Evolutionary conservation across 2,888 invertebrate genomes (phyloP).

Genomic region (Microctonus hyperodae): DNA sequence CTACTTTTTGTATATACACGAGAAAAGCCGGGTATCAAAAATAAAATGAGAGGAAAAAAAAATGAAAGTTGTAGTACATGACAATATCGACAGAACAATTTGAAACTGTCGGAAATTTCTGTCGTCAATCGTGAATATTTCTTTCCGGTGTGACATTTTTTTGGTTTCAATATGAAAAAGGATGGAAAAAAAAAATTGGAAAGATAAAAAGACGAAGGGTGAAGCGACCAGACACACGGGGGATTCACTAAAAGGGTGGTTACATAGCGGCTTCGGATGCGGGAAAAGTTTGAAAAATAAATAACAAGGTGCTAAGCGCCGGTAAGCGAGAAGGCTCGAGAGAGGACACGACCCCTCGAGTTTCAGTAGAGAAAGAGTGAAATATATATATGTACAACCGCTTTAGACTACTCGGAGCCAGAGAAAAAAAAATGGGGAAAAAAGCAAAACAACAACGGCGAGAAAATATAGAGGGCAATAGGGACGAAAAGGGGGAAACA

Average conservation of each 20-base stretch:
- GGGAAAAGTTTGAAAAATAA: constrained; percentile 33
- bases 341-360: constrained; percentile 26
- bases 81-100: constrained; percentile 23
- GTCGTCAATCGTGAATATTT: constrained; percentile 8
- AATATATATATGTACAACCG: constrained; percentile 22
- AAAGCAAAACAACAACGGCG: constrained; percentile 31
- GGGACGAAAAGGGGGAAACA: constrained; percentile 16
- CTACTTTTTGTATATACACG: background rate
- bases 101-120: constrained; percentile 26
- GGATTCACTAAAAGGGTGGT: constrained; percentile 21
- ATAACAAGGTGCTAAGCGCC: constrained; percentile 34
- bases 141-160: background rate
- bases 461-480: constrained; percentile 22
- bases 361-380: constrained; percentile 21
- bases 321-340: constrained; percentile 30
- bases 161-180: background rate
- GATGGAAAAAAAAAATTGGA: background rate
- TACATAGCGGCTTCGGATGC: constrained; percentile 27
- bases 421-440: constrained; percentile 32
- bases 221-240: constrained; percentile 1
- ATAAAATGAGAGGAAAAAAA: background rate
- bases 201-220: constrained; percentile 11
- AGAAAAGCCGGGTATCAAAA: background rate
- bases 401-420: constrained; percentile 9
- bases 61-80: background rate